These are phyloP conservation scores for Hemicrepidius hirtus DNA, from an alignment of 2,888 invertebrate species.

Conservation along the genomic window DNA sequence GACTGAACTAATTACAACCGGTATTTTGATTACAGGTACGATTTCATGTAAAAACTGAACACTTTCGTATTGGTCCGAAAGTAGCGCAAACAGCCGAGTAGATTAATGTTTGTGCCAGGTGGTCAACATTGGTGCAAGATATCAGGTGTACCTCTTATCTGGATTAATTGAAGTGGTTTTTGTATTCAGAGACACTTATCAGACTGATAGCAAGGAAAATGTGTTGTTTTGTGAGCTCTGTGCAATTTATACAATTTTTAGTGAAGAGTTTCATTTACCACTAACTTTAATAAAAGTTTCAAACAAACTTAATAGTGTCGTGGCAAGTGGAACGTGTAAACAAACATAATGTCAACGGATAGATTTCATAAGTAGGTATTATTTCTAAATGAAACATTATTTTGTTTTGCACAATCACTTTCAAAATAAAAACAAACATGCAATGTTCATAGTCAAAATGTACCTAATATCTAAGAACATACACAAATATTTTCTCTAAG, in stretches of 20 bases:
- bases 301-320: constrained; percentile 33
- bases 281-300: background rate
- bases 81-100: constrained; percentile 24
- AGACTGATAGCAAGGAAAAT: constrained; percentile 4
- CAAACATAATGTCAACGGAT: constrained; percentile 75
- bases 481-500: too few species aligned
- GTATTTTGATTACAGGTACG: constrained; percentile 1
- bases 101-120: constrained; percentile 61
- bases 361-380: constrained; percentile 78
- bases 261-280: constrained; percentile 5
- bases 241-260: constrained; percentile 4
- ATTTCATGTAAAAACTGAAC: background rate
- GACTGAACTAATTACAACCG: constrained; percentile 11
- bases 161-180: constrained; percentile 14
- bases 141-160: constrained; percentile 57
- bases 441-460: too few species aligned
- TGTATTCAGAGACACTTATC: constrained; percentile 8
- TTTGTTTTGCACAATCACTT: too few species aligned
- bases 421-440: too few species aligned
- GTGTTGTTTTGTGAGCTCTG: background rate
- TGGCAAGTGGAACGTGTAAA: constrained; percentile 48
- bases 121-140: constrained; percentile 61
- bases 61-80: background rate
- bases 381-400: background rate
- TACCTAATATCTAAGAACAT: too few species aligned